Evolutionary conservation across 2,888 invertebrate species (phyloP).

Genomic region (Caradrina clavipalpis): DNA sequence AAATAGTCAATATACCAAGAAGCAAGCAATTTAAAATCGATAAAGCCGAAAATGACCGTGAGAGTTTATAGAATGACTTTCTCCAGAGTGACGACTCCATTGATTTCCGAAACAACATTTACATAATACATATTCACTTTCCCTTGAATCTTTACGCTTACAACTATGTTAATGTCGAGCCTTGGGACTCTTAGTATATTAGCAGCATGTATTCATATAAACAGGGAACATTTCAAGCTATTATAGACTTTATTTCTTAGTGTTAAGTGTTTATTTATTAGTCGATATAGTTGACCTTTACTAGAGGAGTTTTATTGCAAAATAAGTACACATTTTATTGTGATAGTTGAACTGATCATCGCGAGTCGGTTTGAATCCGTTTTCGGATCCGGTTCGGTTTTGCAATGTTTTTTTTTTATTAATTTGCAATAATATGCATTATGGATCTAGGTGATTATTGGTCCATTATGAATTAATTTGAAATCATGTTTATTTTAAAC

Average conservation of each 20-base stretch:
- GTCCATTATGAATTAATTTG: background rate
- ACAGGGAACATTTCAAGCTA: background rate
- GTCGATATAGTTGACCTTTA: constrained; percentile 31
- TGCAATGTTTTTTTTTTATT: constrained; percentile 27
- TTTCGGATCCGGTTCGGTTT: constrained; percentile 51
- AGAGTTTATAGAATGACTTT: constrained; percentile 49
- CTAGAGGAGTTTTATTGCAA: constrained; percentile 36
- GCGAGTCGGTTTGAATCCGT: constrained; percentile 43
- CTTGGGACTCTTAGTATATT: constrained; percentile 31
- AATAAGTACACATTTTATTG: constrained; percentile 30
- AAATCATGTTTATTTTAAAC: background rate
- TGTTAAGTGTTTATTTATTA: constrained; percentile 13
- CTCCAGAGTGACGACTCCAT: constrained; percentile 33
- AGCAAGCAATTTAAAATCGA: constrained; percentile 22
- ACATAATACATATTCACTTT: constrained; percentile 61
- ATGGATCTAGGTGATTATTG: constrained; percentile 6
- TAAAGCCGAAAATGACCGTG: constrained; percentile 24
- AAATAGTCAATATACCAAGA: background rate
- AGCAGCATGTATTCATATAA: constrained; percentile 3
- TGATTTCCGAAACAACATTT: constrained; percentile 58
- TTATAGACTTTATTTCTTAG: constrained; percentile 10
- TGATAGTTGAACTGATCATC: constrained; percentile 53
- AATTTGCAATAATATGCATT: constrained; percentile 21
- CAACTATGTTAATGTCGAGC: constrained; percentile 41
- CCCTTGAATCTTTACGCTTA: constrained; percentile 47